Base-by-base conservation (phyloP, 2,113 vertebrate species). In the Podiceps cristatus region DNA sequence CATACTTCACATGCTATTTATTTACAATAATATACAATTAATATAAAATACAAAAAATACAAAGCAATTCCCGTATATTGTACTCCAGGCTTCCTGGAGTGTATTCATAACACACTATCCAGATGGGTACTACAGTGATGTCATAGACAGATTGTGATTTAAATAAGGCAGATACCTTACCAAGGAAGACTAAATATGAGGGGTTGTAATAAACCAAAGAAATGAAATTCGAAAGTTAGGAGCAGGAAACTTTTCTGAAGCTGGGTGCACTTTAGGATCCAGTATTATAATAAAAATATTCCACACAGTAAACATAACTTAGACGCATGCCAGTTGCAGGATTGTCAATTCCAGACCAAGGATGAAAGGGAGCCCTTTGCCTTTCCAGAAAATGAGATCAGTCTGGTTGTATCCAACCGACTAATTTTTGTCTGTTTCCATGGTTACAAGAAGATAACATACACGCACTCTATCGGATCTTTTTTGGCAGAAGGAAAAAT, bases 381-480 rank as follows among this genome's bases (percentile, higher is more conserved):
- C 52, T 79, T 72, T 72, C 27, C 60, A 88, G 86, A 89, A 84
- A 72, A 53, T 50, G 60, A n/a, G 95, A 94, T 28, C 29, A 86
- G 45, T 33, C 74, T 87, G 28, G 23, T n/a, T 78, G 40, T 56
- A 76, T 18, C 10, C 6, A 10, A 84, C 10, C 1, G 5, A 80
- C 28, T 78, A 58, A 71, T 89, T 95, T 79, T 63, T 87, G 58
- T 89, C 56, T 76, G 33, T 95, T 94, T 83, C 91, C 18, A 2
- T 82, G 86, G 96, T 82, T 96, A 92, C 73, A 33, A 66, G 45
- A 66, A 74, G 86, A 95, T 86, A 96, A 95, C 73, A 93, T 19
- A 47, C 35, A 74, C 5, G 9, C 20, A 72, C 33, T 42, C 52
- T 44, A 33, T 67, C 19, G 2, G 49, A 62, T 77, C 59, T 40